Conservation (phyloP, 2,797 vertebrate genomes). For the Gobio occitaniae region DNA sequence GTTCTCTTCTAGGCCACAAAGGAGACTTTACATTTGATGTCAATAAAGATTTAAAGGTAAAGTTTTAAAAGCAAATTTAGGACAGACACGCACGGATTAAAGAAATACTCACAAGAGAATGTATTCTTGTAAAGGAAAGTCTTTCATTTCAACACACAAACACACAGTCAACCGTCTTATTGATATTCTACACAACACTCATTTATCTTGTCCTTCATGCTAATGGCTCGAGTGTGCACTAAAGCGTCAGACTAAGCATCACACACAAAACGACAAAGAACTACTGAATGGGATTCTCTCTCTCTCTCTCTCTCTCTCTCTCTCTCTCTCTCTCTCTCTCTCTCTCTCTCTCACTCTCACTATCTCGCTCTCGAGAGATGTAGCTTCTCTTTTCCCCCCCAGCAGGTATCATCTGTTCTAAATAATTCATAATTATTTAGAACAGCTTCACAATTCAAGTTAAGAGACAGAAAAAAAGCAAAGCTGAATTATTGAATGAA, state of each 20-base stretch:
- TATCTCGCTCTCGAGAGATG: neutral
- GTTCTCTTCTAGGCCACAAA: slow-evolving; percentile 19
- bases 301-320: neutral
- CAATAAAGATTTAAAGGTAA: neutral
- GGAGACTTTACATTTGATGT: slow-evolving; percentile 15
- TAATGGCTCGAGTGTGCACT: slow-evolving; percentile 9
- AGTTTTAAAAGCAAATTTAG: neutral
- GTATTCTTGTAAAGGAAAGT: neutral
- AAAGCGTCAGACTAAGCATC: neutral
- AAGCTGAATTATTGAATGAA: slow-evolving; percentile 15
- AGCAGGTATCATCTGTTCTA: neutral
- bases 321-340: neutral
- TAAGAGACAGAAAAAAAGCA: neutral
- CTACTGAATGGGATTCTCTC: neutral
- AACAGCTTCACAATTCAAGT: neutral
- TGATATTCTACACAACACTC: neutral
- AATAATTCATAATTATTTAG: neutral
- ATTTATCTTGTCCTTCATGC: slow-evolving; percentile 20
- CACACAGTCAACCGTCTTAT: neutral
- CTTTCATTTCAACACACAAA: slow-evolving; percentile 1
- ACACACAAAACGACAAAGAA: slow-evolving; percentile 24
- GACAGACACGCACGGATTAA: slow-evolving; percentile 10
- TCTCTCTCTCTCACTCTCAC: neutral
- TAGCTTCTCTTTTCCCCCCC: neutral
- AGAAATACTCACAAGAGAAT: neutral